phyloP scores from a whole-genome alignment of 2,888 invertebrate genomes.

The Horisme vitalbata region DNA sequence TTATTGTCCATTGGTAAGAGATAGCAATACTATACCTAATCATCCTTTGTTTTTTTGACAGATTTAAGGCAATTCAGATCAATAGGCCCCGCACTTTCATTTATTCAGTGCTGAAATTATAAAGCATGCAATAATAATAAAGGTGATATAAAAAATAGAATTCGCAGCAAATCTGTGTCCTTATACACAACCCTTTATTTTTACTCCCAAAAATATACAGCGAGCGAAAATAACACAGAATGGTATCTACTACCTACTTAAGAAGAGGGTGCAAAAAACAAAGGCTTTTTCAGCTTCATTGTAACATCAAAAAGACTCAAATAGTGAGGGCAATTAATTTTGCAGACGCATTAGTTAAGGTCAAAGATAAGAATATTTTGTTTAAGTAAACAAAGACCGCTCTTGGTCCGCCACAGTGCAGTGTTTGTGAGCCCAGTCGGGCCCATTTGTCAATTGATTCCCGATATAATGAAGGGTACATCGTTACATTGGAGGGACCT shows the following conservation, averaged over 20 bases:
- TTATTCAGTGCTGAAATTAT: too few relatives aligned
- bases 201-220: too few relatives aligned
- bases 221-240: conserved; percentile 22
- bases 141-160: neutral
- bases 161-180: conserved; percentile 6
- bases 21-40: too few relatives aligned
- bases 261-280: conserved; percentile 24
- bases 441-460: conserved; percentile 80
- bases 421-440: conserved; percentile 44
- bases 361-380: conserved; percentile 46
- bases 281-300: conserved; percentile 33
- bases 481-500: conserved; percentile 72
- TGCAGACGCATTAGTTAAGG: conserved; percentile 40
- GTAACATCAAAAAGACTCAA: conserved; percentile 36
- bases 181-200: conserved; percentile 21
- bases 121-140: too few relatives aligned
- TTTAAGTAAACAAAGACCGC: conserved; percentile 58
- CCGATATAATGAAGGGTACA: conserved; percentile 80
- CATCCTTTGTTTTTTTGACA: too few relatives aligned
- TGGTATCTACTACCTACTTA: conserved; percentile 7
- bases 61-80: too few relatives aligned
- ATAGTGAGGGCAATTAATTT: conserved; percentile 50
- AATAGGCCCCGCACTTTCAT: too few relatives aligned
- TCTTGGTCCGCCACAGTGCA: conserved; percentile 39
- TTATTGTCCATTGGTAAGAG: too few relatives aligned